These are phyloP conservation scores for Nilaparvata lugens DNA, from an alignment of 1,140 invertebrate species.

Conservation along the genomic window DNA sequence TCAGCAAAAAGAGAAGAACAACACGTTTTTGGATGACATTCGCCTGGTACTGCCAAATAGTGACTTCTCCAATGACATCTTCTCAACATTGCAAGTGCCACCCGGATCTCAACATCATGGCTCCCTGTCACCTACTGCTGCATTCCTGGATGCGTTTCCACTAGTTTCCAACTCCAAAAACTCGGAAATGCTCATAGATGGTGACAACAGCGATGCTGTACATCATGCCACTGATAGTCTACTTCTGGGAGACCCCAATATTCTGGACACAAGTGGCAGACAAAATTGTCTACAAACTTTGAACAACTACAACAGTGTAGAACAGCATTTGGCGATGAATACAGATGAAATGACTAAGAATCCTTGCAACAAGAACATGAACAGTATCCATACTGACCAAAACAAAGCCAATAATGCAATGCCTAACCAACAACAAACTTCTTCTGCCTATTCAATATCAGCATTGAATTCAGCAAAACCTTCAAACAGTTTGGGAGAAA, in stretches of 20 bases:
- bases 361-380: too few relatives aligned
- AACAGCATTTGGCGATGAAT: too few relatives aligned
- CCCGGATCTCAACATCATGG: constrained; percentile 50
- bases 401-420: too few relatives aligned
- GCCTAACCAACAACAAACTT: too few relatives aligned
- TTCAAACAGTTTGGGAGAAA: too few relatives aligned
- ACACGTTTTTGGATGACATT: constrained; percentile 41
- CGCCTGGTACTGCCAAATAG: constrained; percentile 47
- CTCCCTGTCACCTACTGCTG: constrained; percentile 65
- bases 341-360: too few relatives aligned
- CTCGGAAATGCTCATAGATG: constrained; percentile 45
- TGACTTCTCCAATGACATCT: constrained; percentile 61
- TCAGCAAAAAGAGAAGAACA: constrained; percentile 22
- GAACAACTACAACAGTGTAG: too few relatives aligned
- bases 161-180: constrained; percentile 50
- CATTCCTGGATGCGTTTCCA: constrained; percentile 64
- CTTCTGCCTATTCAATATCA: too few relatives aligned
- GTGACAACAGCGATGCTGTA: constrained; percentile 41
- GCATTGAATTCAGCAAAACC: too few relatives aligned
- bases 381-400: too few relatives aligned
- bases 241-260: constrained; percentile 22
- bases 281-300: too few relatives aligned
- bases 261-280: too few relatives aligned
- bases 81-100: constrained; percentile 54
- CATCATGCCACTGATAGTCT: constrained; percentile 46